Evolutionary conservation across 2,888 invertebrate species (phyloP).

Genomic region (Microplitis manilae): DNA sequence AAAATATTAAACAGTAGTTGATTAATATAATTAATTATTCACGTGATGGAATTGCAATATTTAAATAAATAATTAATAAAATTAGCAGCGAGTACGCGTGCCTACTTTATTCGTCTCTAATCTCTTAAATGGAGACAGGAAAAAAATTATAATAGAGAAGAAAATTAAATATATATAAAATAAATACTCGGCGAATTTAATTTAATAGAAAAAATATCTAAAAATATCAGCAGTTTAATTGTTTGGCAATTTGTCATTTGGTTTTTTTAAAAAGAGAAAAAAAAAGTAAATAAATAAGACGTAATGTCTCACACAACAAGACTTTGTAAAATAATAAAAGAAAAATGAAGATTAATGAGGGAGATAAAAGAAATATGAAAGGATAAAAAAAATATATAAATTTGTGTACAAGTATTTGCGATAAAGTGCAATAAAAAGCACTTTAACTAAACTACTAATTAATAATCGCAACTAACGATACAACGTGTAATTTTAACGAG

Average conservation of each 20-base stretch:
- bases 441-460: constrained; percentile 7
- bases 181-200: neutral
- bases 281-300: neutral
- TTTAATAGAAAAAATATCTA: neutral
- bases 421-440: constrained; percentile 8
- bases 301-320: constrained; percentile 9
- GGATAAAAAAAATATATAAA: neutral
- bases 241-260: too few relatives aligned
- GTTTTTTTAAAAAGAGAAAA: too few relatives aligned
- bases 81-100: neutral
- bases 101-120: neutral
- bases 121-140: neutral
- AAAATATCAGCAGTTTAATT: neutral
- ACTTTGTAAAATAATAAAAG: constrained; percentile 22
- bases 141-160: neutral
- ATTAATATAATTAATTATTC: neutral
- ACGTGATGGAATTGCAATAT: neutral
- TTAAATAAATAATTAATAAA: neutral
- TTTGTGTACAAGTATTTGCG: constrained; percentile 14
- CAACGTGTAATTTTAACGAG: neutral
- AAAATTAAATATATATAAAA: neutral
- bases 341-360: neutral
- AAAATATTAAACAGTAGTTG: neutral
- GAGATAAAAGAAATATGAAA: neutral
- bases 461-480: constrained; percentile 20